Evolutionary conservation across 2,888 invertebrate genomes (phyloP), one percentile per base, ranked within the genome.

Genomic region (Blastobasis adustella): DNA sequence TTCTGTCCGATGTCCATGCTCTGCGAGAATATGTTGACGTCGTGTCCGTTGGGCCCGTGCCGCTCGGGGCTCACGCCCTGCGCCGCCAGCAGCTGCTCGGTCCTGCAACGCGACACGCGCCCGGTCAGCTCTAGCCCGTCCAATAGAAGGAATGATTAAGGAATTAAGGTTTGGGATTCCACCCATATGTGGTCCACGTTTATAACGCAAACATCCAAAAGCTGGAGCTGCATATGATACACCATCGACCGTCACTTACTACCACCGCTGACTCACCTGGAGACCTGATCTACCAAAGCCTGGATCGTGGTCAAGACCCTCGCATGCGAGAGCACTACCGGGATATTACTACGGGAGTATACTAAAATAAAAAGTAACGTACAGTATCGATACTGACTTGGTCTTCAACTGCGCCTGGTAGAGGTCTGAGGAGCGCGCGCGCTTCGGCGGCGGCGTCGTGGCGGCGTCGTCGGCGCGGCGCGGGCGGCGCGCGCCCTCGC

Each of bases 11-110:
- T 93, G 76, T 95, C 95, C 59, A 95, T 83, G 5, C 94, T 93
- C 72, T 95, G 95, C 46, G 94, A 92, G 62, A 96, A 89, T 49
- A 95, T 82, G 0, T 94, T 93, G 65, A 94, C 88, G 69, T 94
- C 94, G 64, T 92, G 85, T 42, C 91, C 91, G 61, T 91, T 90
- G 64, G 90, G 90, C 54, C 90, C 90, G 63, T 91, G 83, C 54
- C 91, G 87, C 61, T 90, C 90, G 45, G 92, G 92, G 76, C 92
- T 92, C 52, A 89, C 77, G 45, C 81, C 82, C 64, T 81, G 82
- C 52, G 73, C 76, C 53, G 79, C 71, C 58, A 88, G 62, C 50
- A 88, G 77, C 60, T 88, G 87, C 62, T 88, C 88, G 73, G 88
- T 86, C 79, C 88, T 87, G 79, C 70, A 80, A 73, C 81, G 71